Conservation (phyloP, 23 tunicate genomes). For the Trididemnum nubilum region DNA sequence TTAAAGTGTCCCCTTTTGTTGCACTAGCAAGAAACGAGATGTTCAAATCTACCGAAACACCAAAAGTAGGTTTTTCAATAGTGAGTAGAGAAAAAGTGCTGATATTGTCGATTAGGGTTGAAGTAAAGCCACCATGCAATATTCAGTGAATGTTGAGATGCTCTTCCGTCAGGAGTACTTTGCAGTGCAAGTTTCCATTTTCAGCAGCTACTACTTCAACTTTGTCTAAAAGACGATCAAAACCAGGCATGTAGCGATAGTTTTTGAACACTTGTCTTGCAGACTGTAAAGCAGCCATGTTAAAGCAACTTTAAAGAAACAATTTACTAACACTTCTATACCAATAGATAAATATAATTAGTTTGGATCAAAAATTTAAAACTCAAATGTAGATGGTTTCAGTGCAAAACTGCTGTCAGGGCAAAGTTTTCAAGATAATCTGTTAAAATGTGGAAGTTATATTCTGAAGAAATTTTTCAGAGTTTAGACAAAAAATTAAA, state of each 20-base stretch:
- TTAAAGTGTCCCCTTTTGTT: slow-evolving; percentile 57
- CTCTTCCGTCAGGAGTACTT: slow-evolving; percentile 64
- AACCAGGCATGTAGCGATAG: background rate
- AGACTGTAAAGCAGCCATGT: background rate
- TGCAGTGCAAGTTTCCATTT: slow-evolving; percentile 64
- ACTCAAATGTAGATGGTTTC: too few relatives aligned
- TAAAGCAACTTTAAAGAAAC: too few relatives aligned
- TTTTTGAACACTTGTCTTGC: slow-evolving; percentile 3
- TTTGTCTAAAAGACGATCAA: slow-evolving; percentile 49
- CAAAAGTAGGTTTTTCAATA: slow-evolving; percentile 43
- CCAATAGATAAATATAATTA: too few relatives aligned
- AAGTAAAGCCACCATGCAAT: slow-evolving; percentile 84
- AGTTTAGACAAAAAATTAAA: too few relatives aligned
- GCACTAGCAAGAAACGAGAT: slow-evolving; percentile 70
- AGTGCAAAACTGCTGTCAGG: too few relatives aligned
- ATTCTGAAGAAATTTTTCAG: too few relatives aligned
- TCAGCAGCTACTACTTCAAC: slow-evolving; percentile 48
- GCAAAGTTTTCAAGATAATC: too few relatives aligned
- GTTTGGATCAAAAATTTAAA: too few relatives aligned
- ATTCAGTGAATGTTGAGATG: slow-evolving; percentile 55
- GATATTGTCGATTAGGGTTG: slow-evolving; percentile 64
- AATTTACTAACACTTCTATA: too few relatives aligned
- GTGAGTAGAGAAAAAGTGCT: slow-evolving; percentile 62
- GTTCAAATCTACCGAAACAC: slow-evolving; percentile 70
- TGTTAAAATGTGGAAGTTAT: too few relatives aligned